Percentiles rank a stretch among this genome's conserved stretches.
Evolutionary conservation across 2,797 vertebrate species (phyloP).

Genomic region (Neosilurus hyrtlii): DNA sequence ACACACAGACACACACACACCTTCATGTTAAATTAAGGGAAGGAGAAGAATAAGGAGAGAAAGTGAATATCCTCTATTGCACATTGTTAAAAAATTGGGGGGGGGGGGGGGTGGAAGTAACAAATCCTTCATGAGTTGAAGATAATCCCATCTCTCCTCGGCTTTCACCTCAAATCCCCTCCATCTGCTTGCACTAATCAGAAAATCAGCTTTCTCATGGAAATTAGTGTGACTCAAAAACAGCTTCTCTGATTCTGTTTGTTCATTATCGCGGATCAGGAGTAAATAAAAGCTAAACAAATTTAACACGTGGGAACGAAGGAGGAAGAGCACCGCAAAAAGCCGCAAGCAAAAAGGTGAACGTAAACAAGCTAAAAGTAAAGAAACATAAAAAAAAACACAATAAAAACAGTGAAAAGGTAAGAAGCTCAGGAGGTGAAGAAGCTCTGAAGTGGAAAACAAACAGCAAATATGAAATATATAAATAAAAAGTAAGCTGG

Average conservation of each 20-base stretch:
- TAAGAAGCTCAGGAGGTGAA: not conserved
- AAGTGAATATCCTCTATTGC: conserved; percentile 8
- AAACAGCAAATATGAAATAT: not conserved
- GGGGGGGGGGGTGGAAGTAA: not conserved
- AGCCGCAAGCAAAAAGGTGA: conserved; percentile 1
- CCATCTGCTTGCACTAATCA: conserved; percentile 65
- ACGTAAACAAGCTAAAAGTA: not conserved
- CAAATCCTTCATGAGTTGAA: conserved; percentile 71
- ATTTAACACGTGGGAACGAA: not conserved
- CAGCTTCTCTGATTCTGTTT: conserved; percentile 28
- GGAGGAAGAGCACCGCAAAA: conserved; percentile 9
- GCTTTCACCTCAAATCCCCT: conserved; percentile 70
- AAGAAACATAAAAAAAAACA: not conserved
- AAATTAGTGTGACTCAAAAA: conserved; percentile 70
- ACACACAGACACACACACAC: conserved; percentile 36
- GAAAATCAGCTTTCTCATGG: conserved; percentile 44
- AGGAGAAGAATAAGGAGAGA: not conserved
- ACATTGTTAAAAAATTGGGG: conserved; percentile 5
- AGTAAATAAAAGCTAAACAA: not conserved
- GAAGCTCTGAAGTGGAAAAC: not conserved
- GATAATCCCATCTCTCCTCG: conserved; percentile 72
- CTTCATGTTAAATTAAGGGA: not conserved
- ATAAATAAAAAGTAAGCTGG: no score
- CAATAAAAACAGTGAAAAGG: not conserved
- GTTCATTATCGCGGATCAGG: conserved; percentile 11